Conservation (phyloP, 2,797 vertebrate genomes). For the Myotis planiceps region DNA sequence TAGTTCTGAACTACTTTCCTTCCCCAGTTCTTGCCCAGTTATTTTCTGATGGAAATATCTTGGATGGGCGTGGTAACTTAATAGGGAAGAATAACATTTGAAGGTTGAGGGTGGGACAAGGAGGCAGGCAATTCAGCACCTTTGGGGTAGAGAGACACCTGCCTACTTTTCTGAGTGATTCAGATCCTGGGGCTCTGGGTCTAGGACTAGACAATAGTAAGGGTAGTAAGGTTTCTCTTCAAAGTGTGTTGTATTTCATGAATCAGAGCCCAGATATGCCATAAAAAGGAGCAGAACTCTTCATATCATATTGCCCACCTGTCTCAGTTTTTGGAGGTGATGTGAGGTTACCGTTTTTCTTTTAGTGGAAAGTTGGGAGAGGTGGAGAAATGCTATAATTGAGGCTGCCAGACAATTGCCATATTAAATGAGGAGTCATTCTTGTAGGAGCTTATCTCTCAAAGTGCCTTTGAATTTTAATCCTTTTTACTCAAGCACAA, state of each 20-base stretch:
- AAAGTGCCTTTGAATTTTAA: constrained; percentile 34
- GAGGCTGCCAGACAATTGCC: not conserved
- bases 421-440: not conserved
- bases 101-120: not conserved
- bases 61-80: not conserved
- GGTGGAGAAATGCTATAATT: not conserved
- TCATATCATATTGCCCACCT: not conserved
- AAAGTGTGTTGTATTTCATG: not conserved
- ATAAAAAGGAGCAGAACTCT: not conserved
- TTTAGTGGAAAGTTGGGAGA: not conserved
- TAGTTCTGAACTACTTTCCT: not conserved
- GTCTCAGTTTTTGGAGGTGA: not conserved
- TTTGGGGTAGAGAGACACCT: not conserved
- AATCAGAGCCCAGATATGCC: not conserved
- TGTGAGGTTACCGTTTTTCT: not conserved
- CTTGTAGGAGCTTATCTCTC: not conserved
- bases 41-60: not conserved
- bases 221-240: not conserved
- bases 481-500: not conserved
- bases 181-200: not conserved
- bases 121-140: not conserved
- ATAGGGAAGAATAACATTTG: not conserved
- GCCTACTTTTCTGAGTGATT: not conserved
- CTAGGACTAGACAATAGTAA: not conserved
- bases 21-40: not conserved